A percentile compares a stretch with the other conserved stretches of the same genome.
phyloP scores from a whole-genome alignment of 2,888 invertebrate species.

The Augiades crinisus region DNA sequence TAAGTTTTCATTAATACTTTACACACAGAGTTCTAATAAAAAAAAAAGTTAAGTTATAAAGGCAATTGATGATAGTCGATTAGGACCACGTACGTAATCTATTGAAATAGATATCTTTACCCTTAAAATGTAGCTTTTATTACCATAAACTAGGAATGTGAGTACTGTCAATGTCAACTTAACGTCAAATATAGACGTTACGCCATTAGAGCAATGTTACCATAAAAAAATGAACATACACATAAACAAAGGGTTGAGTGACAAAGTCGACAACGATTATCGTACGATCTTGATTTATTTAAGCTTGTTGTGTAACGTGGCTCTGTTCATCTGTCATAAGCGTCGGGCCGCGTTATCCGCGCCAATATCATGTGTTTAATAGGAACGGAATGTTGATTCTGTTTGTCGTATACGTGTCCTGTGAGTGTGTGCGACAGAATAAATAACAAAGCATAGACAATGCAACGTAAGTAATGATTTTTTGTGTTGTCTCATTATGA shows the following conservation, averaged over 20 bases:
- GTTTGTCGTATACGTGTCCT: slow-evolving; percentile 14
- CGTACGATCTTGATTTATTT: slow-evolving; percentile 62
- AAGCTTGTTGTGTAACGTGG: slow-evolving; percentile 51
- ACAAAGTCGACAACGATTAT: slow-evolving; percentile 60
- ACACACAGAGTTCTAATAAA: too few species aligned
- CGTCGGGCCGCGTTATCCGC: slow-evolving; percentile 41
- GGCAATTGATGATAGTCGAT: too few species aligned
- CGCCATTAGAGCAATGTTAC: slow-evolving; percentile 54
- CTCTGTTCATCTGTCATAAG: slow-evolving; percentile 59
- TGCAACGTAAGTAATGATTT: background rate
- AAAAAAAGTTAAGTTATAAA: too few species aligned
- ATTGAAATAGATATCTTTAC: too few species aligned
- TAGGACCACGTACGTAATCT: too few species aligned
- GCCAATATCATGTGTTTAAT: slow-evolving; percentile 53
- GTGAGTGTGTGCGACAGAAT: slow-evolving; percentile 6
- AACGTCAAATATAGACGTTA: slow-evolving; percentile 48
- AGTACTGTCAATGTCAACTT: slow-evolving; percentile 55
- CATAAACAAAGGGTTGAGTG: slow-evolving; percentile 55
- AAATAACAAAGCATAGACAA: slow-evolving; percentile 15
- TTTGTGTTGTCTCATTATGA: too few species aligned
- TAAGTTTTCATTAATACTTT: too few species aligned
- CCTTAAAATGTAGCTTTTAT: too few species aligned
- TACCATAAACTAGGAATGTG: slow-evolving; percentile 37
- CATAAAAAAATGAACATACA: slow-evolving; percentile 43
- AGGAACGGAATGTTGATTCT: slow-evolving; percentile 32